Evolutionary conservation across 2,113 vertebrate genomes (phyloP), one percentile per base, ranked within the genome.

Genomic region (Zosterops pallidus): DNA sequence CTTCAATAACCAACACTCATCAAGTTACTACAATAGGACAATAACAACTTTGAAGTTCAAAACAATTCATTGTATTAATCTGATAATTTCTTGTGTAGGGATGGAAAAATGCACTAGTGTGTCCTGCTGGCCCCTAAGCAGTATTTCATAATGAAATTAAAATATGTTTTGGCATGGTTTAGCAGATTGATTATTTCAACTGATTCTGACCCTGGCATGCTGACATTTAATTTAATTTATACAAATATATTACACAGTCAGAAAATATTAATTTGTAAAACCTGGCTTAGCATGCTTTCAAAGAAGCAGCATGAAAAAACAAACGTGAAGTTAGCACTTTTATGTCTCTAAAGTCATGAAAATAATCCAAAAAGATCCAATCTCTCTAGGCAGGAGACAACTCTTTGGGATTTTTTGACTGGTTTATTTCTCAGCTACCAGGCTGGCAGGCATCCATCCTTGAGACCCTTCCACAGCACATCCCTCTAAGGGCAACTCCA

Each of bases 261-360:
- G 60, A 84, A 92, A 75, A 70, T 26, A 56, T 4, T 47, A 31
- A 31, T 37, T 71, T 4, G 2, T 18, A 67, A 46, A 44, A 57
- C 14, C 22, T 78, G 63, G 41, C 28, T 64, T 77, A 55, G 42
- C 4, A 19, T 24, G 5, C 14, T 84, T 77, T 68, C 39, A 59
- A 37, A 83, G 28, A 42, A 63, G 12, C 14, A 62, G 22, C 15
- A 41, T 9, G 6, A 76, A 71, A 53, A 68, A 80, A 37, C 1
- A 1, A 22, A 35, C 1, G 5, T 6, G 2, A 12, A 49, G 8
- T 33, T 41, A 37, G 4, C 26, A 42, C 6, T 63, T 82, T 14
- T 13, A 12, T 23, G 19, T 24, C 56, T 56, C 33, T 11, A 46
- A 49, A 75, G 26, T 22, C 5, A 29, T 4, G 1, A 71, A 75